phyloP scores from a whole-genome alignment of 2,113 vertebrate genomes.

The Eretmochelys imbricata region DNA sequence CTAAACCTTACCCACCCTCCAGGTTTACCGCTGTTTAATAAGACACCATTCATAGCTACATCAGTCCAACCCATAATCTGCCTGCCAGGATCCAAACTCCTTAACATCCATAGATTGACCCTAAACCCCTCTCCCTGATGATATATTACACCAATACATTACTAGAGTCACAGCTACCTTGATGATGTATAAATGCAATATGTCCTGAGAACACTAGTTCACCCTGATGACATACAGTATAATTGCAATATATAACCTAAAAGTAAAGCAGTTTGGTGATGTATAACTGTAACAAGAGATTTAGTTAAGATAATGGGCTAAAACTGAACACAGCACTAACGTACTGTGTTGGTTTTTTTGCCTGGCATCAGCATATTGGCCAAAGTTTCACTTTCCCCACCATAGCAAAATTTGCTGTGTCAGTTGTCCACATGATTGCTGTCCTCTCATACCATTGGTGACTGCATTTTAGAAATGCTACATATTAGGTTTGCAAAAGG shows the following conservation, averaged over 20 bases:
- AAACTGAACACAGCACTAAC: neutral
- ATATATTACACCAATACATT: conserved; percentile 14
- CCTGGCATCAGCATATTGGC: neutral
- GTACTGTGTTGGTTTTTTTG: too few relatives aligned
- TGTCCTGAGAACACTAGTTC: neutral
- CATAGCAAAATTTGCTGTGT: neutral
- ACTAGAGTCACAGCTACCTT: neutral
- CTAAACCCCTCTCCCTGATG: neutral
- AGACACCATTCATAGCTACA: conserved; percentile 3
- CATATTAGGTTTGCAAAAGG: neutral
- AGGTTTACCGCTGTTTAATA: conserved; percentile 26
- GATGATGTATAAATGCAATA: conserved; percentile 50
- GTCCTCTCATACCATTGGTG: neutral
- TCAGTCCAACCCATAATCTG: conserved; percentile 53
- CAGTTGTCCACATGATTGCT: neutral
- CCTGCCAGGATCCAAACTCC: conserved; percentile 29
- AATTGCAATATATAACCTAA: fast-evolving
- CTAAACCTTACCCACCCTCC: neutral
- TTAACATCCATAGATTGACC: neutral
- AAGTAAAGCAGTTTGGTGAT: neutral
- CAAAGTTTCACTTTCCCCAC: neutral
- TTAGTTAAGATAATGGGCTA: neutral
- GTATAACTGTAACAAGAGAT: conserved; percentile 2
- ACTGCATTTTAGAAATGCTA: neutral
- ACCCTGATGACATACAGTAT: neutral